Base-by-base conservation (phyloP, 2,888 invertebrate genomes). In the Bellardia bayeri region DNA sequence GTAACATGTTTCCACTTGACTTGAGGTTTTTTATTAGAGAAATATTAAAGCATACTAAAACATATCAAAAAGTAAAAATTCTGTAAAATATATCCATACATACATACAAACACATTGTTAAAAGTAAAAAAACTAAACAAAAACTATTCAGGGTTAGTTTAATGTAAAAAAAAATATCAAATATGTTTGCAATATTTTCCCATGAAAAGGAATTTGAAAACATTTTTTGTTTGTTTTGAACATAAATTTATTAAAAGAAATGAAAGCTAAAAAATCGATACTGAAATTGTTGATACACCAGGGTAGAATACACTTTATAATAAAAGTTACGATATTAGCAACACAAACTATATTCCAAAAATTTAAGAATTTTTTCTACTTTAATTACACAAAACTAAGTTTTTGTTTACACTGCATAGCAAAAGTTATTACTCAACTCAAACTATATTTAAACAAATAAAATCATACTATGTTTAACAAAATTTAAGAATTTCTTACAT, bases 1-100 rank as follows among this genome's bases (percentile, higher is more conserved):
- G 30, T 63, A 51, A 64, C 51, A 80, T 51, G 51, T 51, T 71
- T 81, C 42, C 81, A 81, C 45, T 72, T 64, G 63, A 81, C 81
- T 81, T 37, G 30, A 64, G 33, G 49, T 75, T 81, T 81, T 81
- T 72, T 68, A 33, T 42, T 6, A 63, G 14, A 13, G n/a, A 58
- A 37, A 37, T 37, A 37, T 37, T 37, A 37, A 37, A 37, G 37
- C 37, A 37, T 37, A 37, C 37, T 6, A 5, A 4, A 6, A 37
- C 4, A 37, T 6, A 37, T 1, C 37, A 37, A 45, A 58, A 71
- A 68, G 4, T 51, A 3, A 30, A 58, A 42, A 56, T 14, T 16
- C 1, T 33, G 8, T 45, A 56, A 71, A 54, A 54, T 45, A 54
- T 45, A 56, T 56, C 13, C 9, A 23, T 23, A 23, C 23, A 23